Base-by-base conservation (phyloP, 2,888 invertebrate genomes). In the Hymenopus coronatus region DNA sequence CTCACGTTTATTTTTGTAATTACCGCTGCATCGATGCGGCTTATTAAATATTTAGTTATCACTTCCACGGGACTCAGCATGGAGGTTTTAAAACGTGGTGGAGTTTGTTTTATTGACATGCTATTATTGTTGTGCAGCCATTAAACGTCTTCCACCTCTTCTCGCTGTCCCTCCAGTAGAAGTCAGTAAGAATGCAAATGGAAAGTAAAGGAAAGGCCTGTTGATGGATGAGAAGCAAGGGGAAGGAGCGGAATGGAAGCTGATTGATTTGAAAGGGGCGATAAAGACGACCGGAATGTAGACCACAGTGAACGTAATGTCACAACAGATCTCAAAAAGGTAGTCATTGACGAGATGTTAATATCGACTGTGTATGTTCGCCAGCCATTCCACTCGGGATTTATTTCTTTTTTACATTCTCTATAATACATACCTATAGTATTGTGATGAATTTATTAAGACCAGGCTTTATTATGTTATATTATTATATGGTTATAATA, bases 221-320 rank as follows among this genome's bases (percentile, higher is more conserved):
- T 25, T 15, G 54, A 70, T 54, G 28, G 86, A 28, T 28, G 54
- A 70, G 81, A 15, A 54, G 81, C 14, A 2, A 28, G 14, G 70
- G 86, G 28, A 28, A 28, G 30, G 84, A 33, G 33, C 33, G 84
- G 84, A 33, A 84, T 85, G 85, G n/a, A 46, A 85, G 85, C 46
- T 28, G 54, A 86, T 86, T 86, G 86, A 81, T 81, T 86, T 86
- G 81, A 28, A 86, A 30, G 25, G 20, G 46, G 28, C 86, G 86
- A 86, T 81, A 28, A 86, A 81, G 54, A n/a, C 28, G 70, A 54
- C n/a, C 15, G 86, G 86, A 86, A 86, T 86, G 86, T 86, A 28
- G 86, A 81, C 30, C 81, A 46, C 12, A 33, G 54, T 70, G 54
- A 70, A 20, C 25, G 54, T 70, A 70, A 70, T 70, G 54, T 70